Percentiles rank a stretch among this genome's conserved stretches.
phyloP scores from a whole-genome alignment of 2,113 vertebrate genomes.

The Tychaedon coryphoeus region DNA sequence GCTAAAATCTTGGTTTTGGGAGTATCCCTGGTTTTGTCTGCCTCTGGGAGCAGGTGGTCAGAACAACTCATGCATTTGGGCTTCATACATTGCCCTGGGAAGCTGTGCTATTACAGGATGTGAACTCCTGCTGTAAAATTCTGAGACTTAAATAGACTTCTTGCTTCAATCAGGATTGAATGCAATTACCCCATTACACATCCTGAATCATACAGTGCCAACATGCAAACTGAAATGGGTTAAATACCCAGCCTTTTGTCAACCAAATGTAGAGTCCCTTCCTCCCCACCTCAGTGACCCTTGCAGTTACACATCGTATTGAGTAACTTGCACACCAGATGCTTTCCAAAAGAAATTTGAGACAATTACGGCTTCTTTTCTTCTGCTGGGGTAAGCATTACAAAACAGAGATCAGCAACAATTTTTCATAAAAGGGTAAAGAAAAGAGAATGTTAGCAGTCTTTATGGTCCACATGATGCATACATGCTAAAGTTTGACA shows the following conservation, averaged over 20 bases:
- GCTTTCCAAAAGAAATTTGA: not conserved
- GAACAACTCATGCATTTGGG: not conserved
- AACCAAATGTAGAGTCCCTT: not conserved
- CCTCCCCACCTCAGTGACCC: not conserved
- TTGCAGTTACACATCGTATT: not conserved
- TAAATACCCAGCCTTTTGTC: not conserved
- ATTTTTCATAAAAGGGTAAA: not conserved
- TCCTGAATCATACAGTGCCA: not conserved
- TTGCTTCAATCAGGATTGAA: not conserved
- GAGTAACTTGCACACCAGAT: not conserved
- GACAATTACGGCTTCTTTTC: not conserved
- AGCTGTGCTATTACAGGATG: not conserved
- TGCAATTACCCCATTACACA: not conserved
- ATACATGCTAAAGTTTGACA: not conserved
- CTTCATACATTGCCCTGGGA: not conserved
- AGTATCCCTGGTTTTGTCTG: not conserved
- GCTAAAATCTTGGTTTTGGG: not conserved
- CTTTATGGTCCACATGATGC: not conserved
- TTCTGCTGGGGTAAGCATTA: not conserved
- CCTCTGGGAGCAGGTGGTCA: not conserved
- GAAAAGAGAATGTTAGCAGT: not conserved
- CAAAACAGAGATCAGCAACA: not conserved
- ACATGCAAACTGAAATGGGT: not conserved
- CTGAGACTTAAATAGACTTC: not conserved
- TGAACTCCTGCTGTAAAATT: not conserved